phyloP scores from a whole-genome alignment of 2,797 vertebrate species.

The Cheirogaleus major region DNA sequence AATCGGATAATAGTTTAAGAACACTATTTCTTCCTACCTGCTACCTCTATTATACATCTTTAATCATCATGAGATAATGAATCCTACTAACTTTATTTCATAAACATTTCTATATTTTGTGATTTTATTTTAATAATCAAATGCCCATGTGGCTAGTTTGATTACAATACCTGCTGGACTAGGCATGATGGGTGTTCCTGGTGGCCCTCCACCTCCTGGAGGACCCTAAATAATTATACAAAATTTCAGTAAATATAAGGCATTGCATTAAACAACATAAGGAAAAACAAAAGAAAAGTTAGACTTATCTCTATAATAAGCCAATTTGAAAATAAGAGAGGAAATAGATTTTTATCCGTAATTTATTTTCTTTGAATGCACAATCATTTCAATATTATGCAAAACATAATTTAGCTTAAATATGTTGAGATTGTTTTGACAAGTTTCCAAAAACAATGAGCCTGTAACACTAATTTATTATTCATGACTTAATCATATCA shows the following conservation, averaged over 20 bases:
- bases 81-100: neutral
- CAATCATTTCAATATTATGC: conserved; percentile 55
- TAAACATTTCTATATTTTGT: neutral
- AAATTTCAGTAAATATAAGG: conserved; percentile 71
- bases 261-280: conserved; percentile 46
- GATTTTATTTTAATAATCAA: conserved; percentile 14
- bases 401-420: conserved; percentile 68
- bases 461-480: conserved; percentile 34
- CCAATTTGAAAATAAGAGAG: conserved; percentile 60
- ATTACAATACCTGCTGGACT: conserved; percentile 95
- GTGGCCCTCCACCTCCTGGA: conserved; percentile 96
- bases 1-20: neutral
- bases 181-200: conserved; percentile 98
- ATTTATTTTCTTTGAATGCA: conserved; percentile 64
- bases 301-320: conserved; percentile 32
- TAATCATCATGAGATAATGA: conserved; percentile 8
- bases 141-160: neutral
- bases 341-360: conserved; percentile 57
- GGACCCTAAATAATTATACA: conserved; percentile 90
- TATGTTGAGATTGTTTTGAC: conserved; percentile 52
- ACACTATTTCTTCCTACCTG: neutral
- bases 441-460: conserved; percentile 69
- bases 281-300: neutral
- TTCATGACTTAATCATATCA: conserved; percentile 59
- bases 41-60: neutral